A percentile compares a stretch with the other conserved stretches of the same genome.
Evolutionary conservation across 2,888 invertebrate genomes (phyloP).

Genomic region (Cheilosia scutellata): DNA sequence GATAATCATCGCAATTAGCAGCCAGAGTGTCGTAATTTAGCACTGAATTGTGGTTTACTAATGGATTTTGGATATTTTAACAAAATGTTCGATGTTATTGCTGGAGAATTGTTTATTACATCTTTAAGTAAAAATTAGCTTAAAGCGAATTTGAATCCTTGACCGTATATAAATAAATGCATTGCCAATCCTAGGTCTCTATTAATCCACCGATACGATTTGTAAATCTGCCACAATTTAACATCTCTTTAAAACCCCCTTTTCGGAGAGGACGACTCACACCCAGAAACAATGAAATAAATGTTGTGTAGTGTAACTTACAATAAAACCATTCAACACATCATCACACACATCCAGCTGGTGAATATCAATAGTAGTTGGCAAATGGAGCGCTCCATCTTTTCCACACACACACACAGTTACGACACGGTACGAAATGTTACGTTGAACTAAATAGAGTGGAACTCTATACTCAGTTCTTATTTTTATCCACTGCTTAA

Average conservation of each 20-base stretch:
- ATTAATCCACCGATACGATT: not conserved
- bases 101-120: not conserved
- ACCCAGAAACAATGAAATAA: constrained; percentile 55
- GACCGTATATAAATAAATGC: no score
- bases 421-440: not conserved
- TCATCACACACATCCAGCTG: constrained; percentile 53
- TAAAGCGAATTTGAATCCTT: no score
- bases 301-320: constrained; percentile 52
- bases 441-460: constrained; percentile 51
- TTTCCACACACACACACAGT: constrained; percentile 15
- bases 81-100: not conserved
- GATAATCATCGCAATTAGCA: constrained; percentile 44
- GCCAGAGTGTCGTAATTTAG: constrained; percentile 34
- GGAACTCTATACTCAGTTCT: constrained; percentile 48
- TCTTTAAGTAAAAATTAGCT: not conserved
- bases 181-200: not conserved
- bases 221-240: constrained; percentile 4
- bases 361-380: constrained; percentile 47
- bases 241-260: constrained; percentile 16
- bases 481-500: constrained; percentile 58
- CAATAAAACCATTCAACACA: constrained; percentile 62
- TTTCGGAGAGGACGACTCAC: constrained; percentile 2
- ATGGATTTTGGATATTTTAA: constrained; percentile 33
- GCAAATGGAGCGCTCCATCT: constrained; percentile 25
- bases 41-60: constrained; percentile 43